phyloP scores from a whole-genome alignment of 2,797 vertebrate genomes.

The Vireo griseus region DNA sequence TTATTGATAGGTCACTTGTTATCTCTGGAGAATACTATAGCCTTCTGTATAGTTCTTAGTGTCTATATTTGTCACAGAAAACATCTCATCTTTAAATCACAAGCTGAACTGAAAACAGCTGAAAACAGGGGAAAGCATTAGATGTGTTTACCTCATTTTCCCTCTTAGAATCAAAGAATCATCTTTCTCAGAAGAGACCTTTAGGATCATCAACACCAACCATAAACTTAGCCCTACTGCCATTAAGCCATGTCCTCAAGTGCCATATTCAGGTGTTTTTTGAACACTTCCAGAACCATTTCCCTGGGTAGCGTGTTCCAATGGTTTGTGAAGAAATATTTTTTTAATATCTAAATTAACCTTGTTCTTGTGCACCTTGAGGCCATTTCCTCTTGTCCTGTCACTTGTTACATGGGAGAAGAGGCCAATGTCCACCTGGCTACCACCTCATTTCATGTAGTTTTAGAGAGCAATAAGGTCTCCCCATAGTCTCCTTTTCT shows the following conservation, averaged over 20 bases:
- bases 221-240: not conserved
- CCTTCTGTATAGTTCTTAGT: not conserved
- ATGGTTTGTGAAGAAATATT: not conserved
- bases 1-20: not conserved
- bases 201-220: not conserved
- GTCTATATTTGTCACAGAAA: not conserved
- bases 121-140: not conserved
- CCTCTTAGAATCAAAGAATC: not conserved
- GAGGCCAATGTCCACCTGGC: rapidly evolving
- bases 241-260: not conserved
- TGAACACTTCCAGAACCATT: not conserved
- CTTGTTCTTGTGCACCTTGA: not conserved
- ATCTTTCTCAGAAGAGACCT: not conserved
- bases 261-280: not conserved
- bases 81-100: not conserved
- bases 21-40: not conserved
- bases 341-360: not conserved
- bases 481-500: not conserved
- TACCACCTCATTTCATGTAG: too few relatives aligned
- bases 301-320: not conserved
- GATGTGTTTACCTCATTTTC: not conserved
- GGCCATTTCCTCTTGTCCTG: rapidly evolving
- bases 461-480: rapidly evolving
- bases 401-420: not conserved
- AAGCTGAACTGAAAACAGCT: not conserved